Evolutionary conservation across 2,888 invertebrate genomes (phyloP).

Genomic region (Eupithecia abbreviata): DNA sequence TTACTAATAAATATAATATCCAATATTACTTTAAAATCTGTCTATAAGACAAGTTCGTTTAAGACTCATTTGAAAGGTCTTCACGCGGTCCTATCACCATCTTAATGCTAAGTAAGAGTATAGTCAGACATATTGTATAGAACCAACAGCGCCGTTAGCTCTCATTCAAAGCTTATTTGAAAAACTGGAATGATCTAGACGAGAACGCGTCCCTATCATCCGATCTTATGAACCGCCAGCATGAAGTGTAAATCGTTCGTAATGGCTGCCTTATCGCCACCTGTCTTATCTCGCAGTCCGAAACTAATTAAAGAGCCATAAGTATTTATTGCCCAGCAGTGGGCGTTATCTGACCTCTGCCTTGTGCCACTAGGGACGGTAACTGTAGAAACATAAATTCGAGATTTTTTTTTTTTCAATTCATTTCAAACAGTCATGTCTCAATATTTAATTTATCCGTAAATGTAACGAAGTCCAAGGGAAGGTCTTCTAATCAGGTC

Average conservation of each 20-base stretch:
- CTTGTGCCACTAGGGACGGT: slow-evolving; percentile 21
- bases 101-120: too few species aligned
- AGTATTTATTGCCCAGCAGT: slow-evolving; percentile 31
- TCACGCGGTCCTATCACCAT: too few species aligned
- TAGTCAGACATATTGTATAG: too few species aligned
- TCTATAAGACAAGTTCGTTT: too few species aligned
- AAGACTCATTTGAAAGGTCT: too few species aligned
- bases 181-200: background rate
- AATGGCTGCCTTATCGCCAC: slow-evolving; percentile 35
- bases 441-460: background rate
- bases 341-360: slow-evolving; percentile 32
- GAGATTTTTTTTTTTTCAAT: background rate
- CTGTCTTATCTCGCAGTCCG: slow-evolving; percentile 32
- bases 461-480: background rate
- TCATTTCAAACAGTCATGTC: background rate
- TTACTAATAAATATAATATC: too few species aligned
- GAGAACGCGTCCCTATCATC: background rate
- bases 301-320: slow-evolving; percentile 37
- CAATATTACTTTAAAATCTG: too few species aligned
- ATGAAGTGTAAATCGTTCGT: slow-evolving; percentile 28
- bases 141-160: too few species aligned
- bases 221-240: slow-evolving; percentile 21
- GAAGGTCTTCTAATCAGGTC: background rate
- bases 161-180: background rate
- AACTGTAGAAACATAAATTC: background rate